Base-by-base conservation (phyloP, 2,797 vertebrate genomes). In the Anisognathus igniventris region DNA sequence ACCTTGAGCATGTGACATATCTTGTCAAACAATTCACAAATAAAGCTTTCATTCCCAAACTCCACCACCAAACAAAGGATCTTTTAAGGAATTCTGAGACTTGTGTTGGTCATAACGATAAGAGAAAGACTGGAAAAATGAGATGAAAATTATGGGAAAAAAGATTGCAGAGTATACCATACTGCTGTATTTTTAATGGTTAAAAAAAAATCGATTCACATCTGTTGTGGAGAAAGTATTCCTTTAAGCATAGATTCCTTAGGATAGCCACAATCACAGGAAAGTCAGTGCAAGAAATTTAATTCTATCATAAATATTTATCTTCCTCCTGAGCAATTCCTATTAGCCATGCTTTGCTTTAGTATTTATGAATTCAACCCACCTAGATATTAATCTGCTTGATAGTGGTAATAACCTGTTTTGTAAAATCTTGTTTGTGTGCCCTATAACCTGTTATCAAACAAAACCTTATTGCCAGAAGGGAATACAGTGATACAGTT, bases 321-420 rank as follows among this genome's bases (percentile, higher is more conserved):
- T 67, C 27, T 88, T 75, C 7, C 27, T 53, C 22, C 27, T 81
- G 27, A 77, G 15, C 6, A 68, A 61, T 65, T 96, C 4, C 7
- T 75, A 61, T 53, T 62, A 66, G 2, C 15, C 10, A 35, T 2
- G 5, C 14, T 82, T 73, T 65, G 33, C 3, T 40, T 13, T n/a
- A 45, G 9, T 57, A 83, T 60, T 80, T 90, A 88, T 50, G 19
- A 78, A 45, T 50, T 70, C 31, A 66, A 33, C 3, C 4, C 23
- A 74, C 37, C 35, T 72, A 74, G 73, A 84, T 88, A 64, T 50
- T 87, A 84, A 92, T 92, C 45, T 72, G 18, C 27, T 44, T 81
- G 47, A 72, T 47, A 72, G 8, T 54, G 27, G 6, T 93, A 87
- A 84, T 78, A 87, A 78, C 9, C 2, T 65, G 14, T 35, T 82